These are phyloP conservation scores for Stichopus horrens DNA, from an alignment of 53 echinoderm and acorn worm species.

Conservation along the genomic window DNA sequence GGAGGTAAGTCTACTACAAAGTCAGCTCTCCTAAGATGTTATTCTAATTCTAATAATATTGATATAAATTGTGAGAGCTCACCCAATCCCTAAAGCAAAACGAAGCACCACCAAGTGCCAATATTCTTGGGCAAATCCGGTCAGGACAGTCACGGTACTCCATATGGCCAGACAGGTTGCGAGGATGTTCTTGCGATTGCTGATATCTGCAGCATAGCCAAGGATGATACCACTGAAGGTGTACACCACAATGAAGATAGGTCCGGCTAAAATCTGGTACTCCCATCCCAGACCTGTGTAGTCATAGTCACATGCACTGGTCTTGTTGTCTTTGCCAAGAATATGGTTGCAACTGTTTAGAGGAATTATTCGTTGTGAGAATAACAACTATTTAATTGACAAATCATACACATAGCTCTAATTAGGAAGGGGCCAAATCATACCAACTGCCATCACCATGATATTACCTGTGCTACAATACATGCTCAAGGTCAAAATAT, in stretches of 20 bases:
- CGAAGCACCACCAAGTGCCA: slow-evolving; percentile 78
- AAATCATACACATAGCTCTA: no score
- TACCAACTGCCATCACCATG: no score
- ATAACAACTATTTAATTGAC: no score
- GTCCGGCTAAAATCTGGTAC: slow-evolving; percentile 74
- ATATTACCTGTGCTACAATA: no score
- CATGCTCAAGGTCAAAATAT: no score
- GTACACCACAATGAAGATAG: slow-evolving; percentile 71
- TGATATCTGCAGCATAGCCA: slow-evolving; percentile 68
- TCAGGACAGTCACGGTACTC: slow-evolving; percentile 71
- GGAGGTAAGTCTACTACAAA: no score
- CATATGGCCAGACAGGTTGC: slow-evolving; percentile 69
- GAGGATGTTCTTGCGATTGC: slow-evolving; percentile 77
- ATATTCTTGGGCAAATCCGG: slow-evolving; percentile 76
- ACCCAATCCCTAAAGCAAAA: slow-evolving; percentile 74
- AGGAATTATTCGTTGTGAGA: no score
- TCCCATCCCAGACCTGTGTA: slow-evolving; percentile 68
- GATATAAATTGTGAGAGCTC: slow-evolving; percentile 22
- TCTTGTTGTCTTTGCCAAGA: slow-evolving; percentile 46
- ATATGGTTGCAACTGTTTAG: slow-evolving; percentile 46
- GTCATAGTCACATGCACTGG: slow-evolving; percentile 62
- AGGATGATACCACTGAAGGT: slow-evolving; percentile 66
- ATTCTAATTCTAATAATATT: not conserved
- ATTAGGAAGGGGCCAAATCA: no score
- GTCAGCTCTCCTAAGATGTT: no score